These are phyloP conservation scores for Malacosoma neustria DNA, from an alignment of 2,888 invertebrate species.

Conservation along the genomic window DNA sequence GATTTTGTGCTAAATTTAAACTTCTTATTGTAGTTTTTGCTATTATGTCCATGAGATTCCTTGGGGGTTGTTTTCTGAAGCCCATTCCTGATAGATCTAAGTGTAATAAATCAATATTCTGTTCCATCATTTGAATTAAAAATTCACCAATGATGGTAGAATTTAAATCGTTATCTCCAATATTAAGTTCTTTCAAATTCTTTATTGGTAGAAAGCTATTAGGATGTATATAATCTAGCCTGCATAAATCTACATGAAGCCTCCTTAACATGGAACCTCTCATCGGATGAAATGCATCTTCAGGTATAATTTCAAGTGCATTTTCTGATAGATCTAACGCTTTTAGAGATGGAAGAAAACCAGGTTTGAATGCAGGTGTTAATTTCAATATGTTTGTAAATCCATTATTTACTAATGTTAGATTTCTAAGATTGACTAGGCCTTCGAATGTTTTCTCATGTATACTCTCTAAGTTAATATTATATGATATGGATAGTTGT, in stretches of 20 bases:
- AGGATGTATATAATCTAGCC: slow-evolving; percentile 68
- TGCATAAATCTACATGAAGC: slow-evolving; percentile 67
- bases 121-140: slow-evolving; percentile 37
- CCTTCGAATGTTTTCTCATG: slow-evolving; percentile 64
- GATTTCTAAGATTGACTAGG: slow-evolving; percentile 54
- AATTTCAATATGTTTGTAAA: slow-evolving; percentile 57
- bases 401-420: slow-evolving; percentile 73
- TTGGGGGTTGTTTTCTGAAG: slow-evolving; percentile 66
- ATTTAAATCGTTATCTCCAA: slow-evolving; percentile 73
- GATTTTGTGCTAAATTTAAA: slow-evolving; percentile 67
- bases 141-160: slow-evolving; percentile 50
- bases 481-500: slow-evolving; percentile 73
- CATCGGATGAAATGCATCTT: slow-evolving; percentile 61
- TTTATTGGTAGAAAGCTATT: slow-evolving; percentile 60
- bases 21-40: slow-evolving; percentile 62
- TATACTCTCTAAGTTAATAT: slow-evolving; percentile 56
- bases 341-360: slow-evolving; percentile 53
- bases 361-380: slow-evolving; percentile 50
- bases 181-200: slow-evolving; percentile 50
- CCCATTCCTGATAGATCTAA: slow-evolving; percentile 71
- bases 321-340: slow-evolving; percentile 72
- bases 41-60: slow-evolving; percentile 56
- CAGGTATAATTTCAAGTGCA: slow-evolving; percentile 50
- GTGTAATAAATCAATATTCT: slow-evolving; percentile 49
- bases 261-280: slow-evolving; percentile 48